Evolutionary conservation across 2,797 vertebrate species (phyloP).

Genomic region (Loriculus beryllinus): DNA sequence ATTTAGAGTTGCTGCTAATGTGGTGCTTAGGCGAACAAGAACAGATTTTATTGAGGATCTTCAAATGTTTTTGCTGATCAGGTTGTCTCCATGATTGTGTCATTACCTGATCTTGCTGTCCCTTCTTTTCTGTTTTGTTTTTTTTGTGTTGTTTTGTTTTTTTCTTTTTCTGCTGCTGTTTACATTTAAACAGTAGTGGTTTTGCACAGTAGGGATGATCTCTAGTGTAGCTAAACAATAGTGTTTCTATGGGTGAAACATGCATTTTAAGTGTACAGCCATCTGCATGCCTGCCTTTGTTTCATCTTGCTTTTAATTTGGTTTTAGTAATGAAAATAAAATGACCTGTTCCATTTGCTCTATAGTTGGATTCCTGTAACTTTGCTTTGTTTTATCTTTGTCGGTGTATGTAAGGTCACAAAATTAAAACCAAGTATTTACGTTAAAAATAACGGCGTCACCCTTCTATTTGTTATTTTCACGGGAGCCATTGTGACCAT

Average conservation of each 20-base stretch:
- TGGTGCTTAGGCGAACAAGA: background rate
- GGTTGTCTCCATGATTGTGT: background rate
- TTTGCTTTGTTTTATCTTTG: background rate
- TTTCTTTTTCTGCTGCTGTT: background rate
- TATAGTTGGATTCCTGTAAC: background rate
- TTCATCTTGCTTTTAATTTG: background rate
- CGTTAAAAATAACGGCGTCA: background rate
- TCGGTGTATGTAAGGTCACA: background rate
- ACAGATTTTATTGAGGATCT: background rate
- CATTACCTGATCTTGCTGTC: background rate
- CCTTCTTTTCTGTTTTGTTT: background rate
- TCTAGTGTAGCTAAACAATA: background rate
- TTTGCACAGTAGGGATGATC: background rate
- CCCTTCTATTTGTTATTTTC: background rate
- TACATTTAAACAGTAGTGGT: background rate
- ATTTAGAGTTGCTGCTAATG: background rate
- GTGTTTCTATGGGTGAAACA: background rate
- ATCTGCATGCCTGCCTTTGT: background rate
- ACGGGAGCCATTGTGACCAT: background rate
- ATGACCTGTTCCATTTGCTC: background rate
- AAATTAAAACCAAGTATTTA: background rate
- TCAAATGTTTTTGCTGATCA: background rate
- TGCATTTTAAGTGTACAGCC: background rate
- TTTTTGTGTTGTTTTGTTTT: too few species aligned
- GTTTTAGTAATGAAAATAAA: background rate